These are phyloP conservation scores for Nemopilema nomurai DNA, from an alignment of 30 jellyfish, hydroid and myxozoan species.

Conservation along the genomic window DNA sequence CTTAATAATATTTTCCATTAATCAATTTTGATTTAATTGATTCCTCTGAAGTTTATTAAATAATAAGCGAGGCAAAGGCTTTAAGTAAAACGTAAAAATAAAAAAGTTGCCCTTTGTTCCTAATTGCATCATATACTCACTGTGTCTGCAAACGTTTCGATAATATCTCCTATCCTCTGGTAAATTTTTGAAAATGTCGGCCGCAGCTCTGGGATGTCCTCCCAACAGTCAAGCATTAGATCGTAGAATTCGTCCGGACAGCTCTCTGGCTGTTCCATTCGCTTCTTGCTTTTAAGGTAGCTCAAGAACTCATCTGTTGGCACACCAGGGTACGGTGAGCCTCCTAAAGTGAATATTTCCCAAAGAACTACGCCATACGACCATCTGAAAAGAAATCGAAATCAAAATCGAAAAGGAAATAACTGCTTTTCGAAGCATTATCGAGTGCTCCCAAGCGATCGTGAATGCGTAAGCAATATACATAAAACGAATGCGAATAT, in stretches of 20 bases:
- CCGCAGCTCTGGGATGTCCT: constrained; percentile 73
- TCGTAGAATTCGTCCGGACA: constrained; percentile 88
- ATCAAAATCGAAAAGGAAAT: no score
- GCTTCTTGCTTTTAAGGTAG: constrained; percentile 62
- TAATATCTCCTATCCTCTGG: constrained; percentile 60
- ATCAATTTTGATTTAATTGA: no score
- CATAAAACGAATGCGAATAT: no score
- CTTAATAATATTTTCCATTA: no score
- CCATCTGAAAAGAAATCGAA: constrained; percentile 72
- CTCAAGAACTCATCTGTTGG: constrained; percentile 74
- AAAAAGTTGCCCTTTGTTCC: no score
- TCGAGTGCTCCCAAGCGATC: no score
- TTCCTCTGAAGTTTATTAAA: no score
- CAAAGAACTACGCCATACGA: constrained; percentile 94
- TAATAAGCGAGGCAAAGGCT: no score
- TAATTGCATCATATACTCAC: constrained; percentile 28
- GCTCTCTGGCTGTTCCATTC: constrained; percentile 91
- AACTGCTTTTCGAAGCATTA: no score
- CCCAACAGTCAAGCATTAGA: constrained; percentile 92
- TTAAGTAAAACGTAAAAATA: no score
- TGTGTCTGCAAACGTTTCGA: constrained; percentile 40
- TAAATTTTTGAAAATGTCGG: constrained; percentile 76
- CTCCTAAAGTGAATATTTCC: constrained; percentile 97
- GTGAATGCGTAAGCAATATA: no score
- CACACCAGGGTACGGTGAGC: constrained; percentile 99